phyloP scores from a whole-genome alignment of 1,140 invertebrate genomes.

The Pogonognathellus flavescens region DNA sequence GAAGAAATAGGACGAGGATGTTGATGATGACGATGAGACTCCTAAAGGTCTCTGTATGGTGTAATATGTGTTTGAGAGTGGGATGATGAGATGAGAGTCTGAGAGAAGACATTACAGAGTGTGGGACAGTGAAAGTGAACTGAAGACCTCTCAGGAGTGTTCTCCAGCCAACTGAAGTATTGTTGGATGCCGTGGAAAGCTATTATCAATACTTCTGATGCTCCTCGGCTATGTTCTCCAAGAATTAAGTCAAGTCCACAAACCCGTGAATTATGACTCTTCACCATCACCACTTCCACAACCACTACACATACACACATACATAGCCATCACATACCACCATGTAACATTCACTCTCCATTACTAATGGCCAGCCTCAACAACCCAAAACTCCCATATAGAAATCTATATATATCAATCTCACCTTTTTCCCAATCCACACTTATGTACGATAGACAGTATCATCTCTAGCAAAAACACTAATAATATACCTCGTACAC shows the following conservation, averaged over 20 bases:
- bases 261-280: constrained; percentile 64
- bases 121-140: constrained; percentile 44
- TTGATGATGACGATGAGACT: not conserved
- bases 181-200: constrained; percentile 60
- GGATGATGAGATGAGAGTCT: too few relatives aligned
- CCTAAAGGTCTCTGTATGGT: not conserved
- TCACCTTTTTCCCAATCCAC: too few relatives aligned
- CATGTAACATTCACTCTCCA: not conserved
- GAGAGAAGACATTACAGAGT: not conserved
- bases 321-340: not conserved
- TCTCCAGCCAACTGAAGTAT: constrained; percentile 62
- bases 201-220: constrained; percentile 62
- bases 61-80: too few relatives aligned
- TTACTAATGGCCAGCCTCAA: not conserved
- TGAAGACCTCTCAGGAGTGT: constrained; percentile 59
- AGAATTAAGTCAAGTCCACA: constrained; percentile 65
- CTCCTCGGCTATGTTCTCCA: constrained; percentile 52
- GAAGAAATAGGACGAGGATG: not conserved
- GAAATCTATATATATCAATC: too few relatives aligned
- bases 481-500: too few relatives aligned
- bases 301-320: not conserved
- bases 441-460: too few relatives aligned
- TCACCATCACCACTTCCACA: constrained; percentile 51
- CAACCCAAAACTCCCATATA: not conserved
- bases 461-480: too few relatives aligned